A percentile compares a stretch with the other conserved stretches of the same genome.
These are phyloP conservation scores for Hermaeophaga mercurialis DNA, from an alignment of 2,888 invertebrate genomes.

Conservation along the genomic window DNA sequence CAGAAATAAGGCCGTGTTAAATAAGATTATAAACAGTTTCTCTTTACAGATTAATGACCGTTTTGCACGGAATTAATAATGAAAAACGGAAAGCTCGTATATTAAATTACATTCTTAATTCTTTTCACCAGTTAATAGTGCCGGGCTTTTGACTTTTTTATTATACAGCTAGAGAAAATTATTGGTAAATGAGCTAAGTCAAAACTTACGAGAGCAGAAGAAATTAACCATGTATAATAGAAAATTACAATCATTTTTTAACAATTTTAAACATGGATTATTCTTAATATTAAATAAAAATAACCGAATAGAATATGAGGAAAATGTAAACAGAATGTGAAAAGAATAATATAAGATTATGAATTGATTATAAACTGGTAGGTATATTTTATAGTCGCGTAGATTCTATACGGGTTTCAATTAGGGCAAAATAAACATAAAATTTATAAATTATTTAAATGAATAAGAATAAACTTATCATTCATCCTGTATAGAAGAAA, in stretches of 20 bases:
- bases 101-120: conserved; percentile 31
- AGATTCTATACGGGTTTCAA: too few species aligned
- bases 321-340: too few species aligned
- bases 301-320: too few species aligned
- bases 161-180: conserved; percentile 22
- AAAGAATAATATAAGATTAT: too few species aligned
- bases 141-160: conserved; percentile 26
- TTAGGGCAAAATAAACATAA: too few species aligned
- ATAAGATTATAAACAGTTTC: conserved; percentile 29
- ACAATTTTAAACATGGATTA: too few species aligned
- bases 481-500: too few species aligned
- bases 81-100: conserved; percentile 28
- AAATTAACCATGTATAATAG: background rate
- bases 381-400: too few species aligned
- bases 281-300: too few species aligned
- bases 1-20: conserved; percentile 6
- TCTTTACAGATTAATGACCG: conserved; percentile 28
- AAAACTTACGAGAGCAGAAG: background rate
- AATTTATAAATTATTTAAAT: too few species aligned
- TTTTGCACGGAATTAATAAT: conserved; percentile 31
- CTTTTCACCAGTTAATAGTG: conserved; percentile 28
- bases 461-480: too few species aligned
- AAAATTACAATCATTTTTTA: background rate
- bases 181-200: conserved; percentile 19
- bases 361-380: too few species aligned